Evolutionary conservation across 2,797 vertebrate genomes (phyloP).

Genomic region (Chiloscyllium punctatum): DNA sequence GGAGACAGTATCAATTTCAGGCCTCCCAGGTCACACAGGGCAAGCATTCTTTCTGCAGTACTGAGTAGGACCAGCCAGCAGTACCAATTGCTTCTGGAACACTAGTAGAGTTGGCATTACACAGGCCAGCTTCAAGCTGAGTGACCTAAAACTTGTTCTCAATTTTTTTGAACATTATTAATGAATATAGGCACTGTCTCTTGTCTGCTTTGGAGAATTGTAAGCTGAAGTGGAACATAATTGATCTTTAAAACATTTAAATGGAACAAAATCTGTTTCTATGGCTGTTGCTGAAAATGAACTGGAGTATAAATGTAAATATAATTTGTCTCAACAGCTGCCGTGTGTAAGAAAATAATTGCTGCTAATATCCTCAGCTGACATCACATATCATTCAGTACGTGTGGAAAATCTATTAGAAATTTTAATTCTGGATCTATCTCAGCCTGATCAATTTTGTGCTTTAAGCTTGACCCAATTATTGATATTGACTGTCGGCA

Average conservation of each 20-base stretch:
- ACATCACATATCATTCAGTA: neutral
- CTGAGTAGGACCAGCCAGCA: no score
- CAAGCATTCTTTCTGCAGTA: neutral
- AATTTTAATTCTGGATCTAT: neutral
- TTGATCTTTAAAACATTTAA: neutral
- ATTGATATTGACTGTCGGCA: neutral
- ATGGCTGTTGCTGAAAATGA: neutral
- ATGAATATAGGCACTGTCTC: neutral
- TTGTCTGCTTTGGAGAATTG: neutral
- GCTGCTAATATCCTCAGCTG: slow-evolving; percentile 9
- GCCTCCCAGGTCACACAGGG: neutral
- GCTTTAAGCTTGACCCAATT: slow-evolving; percentile 18
- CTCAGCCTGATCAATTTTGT: neutral
- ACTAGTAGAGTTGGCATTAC: neutral
- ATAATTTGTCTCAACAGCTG: neutral
- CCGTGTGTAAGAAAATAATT: slow-evolving; percentile 29
- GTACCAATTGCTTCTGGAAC: no score
- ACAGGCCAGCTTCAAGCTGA: neutral
- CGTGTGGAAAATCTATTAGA: neutral
- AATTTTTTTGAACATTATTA: neutral
- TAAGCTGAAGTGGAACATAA: neutral
- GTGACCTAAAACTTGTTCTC: neutral
- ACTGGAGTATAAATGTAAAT: neutral
- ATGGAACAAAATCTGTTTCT: neutral
- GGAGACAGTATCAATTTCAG: neutral